Evolutionary conservation across 2,797 vertebrate species (phyloP), one percentile per base, ranked within the genome.

Genomic region (Hippocampus kuda): DNA sequence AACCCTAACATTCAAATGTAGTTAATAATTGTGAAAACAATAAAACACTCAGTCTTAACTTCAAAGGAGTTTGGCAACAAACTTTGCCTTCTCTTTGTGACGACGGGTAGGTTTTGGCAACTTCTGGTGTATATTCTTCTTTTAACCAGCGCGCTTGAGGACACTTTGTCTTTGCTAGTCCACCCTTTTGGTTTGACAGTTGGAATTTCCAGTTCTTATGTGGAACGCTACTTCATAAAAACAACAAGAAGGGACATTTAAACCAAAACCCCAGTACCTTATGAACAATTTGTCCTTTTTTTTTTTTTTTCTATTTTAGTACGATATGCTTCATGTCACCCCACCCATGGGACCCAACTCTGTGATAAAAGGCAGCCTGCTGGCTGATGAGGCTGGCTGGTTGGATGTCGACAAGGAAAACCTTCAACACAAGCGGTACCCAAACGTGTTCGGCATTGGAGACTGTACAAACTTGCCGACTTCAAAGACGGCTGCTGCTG

Each of bases 301-400:
- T 11, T 42, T 30, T 57, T 65, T 16, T 59, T 11, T 42, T 70
- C 66, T 66, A 70, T 9, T 75, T 69, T 57, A 99, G 97, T 99
- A 98, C 78, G 96, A 94, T 84, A 95, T 99, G 96, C 94, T 99
- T 72, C 97, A 99, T 7, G 94, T 99, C 53, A 97, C 97, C 0
- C 97, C 97, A 5, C 97, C 97, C 0, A 99, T 99, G 97, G 94
- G 95, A 65, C 90, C 96, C 16, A 93, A 83, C 44, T 82, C 85
- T 0, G 94, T 92, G 16, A 78, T 99, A 20, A 88, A 94, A 85
- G 89, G 75, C 20, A 94, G 93, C 68, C 82, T 83, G 0, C 85
- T 98, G 78, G 91, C 92, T 0, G 94, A 99, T 70, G 75, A 79
- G 57, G 68, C 2, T 0, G 97, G 97, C 72, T 99, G 96, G 96